Percentiles rank a stretch among this genome's conserved stretches.
Evolutionary conservation across 2,797 vertebrate species (phyloP).

Genomic region (Manis pentadactyla): DNA sequence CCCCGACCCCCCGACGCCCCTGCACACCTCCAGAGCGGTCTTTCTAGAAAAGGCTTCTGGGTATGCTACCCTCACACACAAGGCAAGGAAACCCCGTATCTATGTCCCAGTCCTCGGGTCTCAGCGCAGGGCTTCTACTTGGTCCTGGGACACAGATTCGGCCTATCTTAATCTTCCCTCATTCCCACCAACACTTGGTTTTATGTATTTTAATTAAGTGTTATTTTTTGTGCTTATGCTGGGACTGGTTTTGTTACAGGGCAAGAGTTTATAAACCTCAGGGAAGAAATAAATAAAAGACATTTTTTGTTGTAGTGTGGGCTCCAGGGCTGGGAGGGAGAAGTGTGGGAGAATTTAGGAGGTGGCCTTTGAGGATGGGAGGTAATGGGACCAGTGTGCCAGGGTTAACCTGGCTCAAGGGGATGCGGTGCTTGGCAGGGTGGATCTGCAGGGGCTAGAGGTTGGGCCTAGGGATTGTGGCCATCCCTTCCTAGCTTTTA

Average conservation of each 20-base stretch:
- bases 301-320: background rate
- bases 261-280: constrained; percentile 43
- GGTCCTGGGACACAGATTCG: background rate
- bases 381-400: background rate
- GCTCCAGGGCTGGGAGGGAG: background rate
- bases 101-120: background rate
- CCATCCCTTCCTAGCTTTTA: background rate
- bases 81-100: background rate
- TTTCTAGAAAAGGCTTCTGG: background rate
- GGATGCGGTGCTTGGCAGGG: too few species aligned
- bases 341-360: background rate
- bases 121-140: background rate
- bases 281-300: constrained; percentile 39
- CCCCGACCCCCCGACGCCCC: background rate
- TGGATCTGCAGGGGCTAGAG: background rate
- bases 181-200: background rate
- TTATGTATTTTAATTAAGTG: constrained; percentile 63
- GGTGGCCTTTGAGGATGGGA: background rate
- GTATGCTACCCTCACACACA: background rate
- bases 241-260: constrained; percentile 30
- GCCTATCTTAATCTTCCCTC: background rate
- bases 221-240: constrained; percentile 44
- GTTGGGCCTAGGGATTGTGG: background rate
- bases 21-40: background rate
- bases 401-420: background rate